Evolutionary conservation across 2,888 invertebrate species (phyloP).

Genomic region (Cheiracanthium punctorium): DNA sequence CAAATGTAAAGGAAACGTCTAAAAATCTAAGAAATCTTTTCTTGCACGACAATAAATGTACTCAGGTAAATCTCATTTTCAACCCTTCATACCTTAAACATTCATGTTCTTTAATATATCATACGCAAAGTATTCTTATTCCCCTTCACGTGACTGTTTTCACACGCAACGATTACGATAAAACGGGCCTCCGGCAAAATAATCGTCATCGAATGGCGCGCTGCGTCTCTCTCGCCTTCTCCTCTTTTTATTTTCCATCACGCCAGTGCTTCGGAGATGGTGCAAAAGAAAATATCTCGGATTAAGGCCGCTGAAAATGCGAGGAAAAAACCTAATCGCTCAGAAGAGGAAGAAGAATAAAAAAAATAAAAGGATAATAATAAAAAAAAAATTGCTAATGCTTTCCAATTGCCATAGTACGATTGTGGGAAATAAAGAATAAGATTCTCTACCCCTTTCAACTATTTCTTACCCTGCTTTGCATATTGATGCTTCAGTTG

Average conservation of each 20-base stretch:
- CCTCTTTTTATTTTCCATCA: slow-evolving; percentile 23
- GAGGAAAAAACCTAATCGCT: slow-evolving; percentile 56
- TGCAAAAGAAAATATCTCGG: slow-evolving; percentile 46
- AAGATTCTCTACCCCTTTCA: slow-evolving; percentile 24
- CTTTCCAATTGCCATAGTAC: slow-evolving; percentile 17
- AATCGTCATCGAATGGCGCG: slow-evolving; percentile 52
- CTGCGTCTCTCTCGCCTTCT: slow-evolving; percentile 32
- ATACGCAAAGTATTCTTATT: background rate
- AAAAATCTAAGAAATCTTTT: too few species aligned
- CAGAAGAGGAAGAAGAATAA: slow-evolving; percentile 45
- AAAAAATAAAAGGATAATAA: too few species aligned
- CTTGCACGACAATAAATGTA: too few species aligned
- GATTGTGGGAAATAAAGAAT: slow-evolving; percentile 36
- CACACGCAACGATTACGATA: slow-evolving; percentile 62
- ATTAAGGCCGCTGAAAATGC: slow-evolving; percentile 36
- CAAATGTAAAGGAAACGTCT: too few species aligned
- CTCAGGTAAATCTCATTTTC: slow-evolving; percentile 20
- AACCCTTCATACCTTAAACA: slow-evolving; percentile 25
- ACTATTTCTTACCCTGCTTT: slow-evolving; percentile 51
- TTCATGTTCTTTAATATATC: background rate
- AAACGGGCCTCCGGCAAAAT: slow-evolving; percentile 38
- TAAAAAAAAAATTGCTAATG: slow-evolving; percentile 10
- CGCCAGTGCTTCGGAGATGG: background rate
- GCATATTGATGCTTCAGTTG: slow-evolving; percentile 56
- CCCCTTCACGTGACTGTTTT: slow-evolving; percentile 54